Evolutionary conservation across 2,113 vertebrate species (phyloP).

Genomic region (Ceyx melanurus): DNA sequence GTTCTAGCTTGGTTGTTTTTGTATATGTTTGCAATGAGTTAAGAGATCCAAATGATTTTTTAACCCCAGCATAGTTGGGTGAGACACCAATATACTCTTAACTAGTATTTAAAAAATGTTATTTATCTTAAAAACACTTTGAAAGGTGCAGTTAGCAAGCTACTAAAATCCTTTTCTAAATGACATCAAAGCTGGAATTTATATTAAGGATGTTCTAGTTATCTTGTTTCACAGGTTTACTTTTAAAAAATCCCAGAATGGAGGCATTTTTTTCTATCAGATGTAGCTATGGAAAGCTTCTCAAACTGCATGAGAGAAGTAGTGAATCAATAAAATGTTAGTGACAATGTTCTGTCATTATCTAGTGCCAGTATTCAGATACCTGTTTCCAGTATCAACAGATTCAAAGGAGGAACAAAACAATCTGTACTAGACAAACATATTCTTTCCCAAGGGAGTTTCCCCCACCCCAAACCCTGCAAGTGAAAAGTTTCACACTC

Average conservation of each 20-base stretch:
- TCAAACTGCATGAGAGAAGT: not conserved
- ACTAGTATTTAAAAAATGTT: slow-evolving; percentile 6
- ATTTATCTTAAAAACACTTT: slow-evolving; percentile 13
- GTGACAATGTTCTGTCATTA: not conserved
- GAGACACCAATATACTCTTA: not conserved
- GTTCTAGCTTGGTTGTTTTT: slow-evolving; percentile 15
- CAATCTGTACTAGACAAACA: not conserved
- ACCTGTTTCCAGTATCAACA: not conserved
- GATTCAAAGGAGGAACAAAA: slow-evolving; percentile 8
- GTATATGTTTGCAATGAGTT: slow-evolving; percentile 1
- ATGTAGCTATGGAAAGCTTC: slow-evolving; percentile 12
- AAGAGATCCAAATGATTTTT: slow-evolving; percentile 27
- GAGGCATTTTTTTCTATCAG: not conserved
- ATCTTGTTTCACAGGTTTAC: not conserved
- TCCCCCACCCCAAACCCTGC: not conserved
- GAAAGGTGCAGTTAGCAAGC: not conserved
- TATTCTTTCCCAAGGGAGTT: not conserved
- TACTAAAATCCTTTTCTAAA: not conserved
- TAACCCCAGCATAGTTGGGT: not conserved
- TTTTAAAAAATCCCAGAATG: not conserved
- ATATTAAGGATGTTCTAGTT: not conserved
- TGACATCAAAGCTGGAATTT: not conserved
- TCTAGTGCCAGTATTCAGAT: not conserved
- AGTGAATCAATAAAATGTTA: slow-evolving; percentile 14
- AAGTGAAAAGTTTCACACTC: slow-evolving; percentile 25